Base-by-base conservation (phyloP, 2,888 invertebrate species). In the Griposia aprilina region DNA sequence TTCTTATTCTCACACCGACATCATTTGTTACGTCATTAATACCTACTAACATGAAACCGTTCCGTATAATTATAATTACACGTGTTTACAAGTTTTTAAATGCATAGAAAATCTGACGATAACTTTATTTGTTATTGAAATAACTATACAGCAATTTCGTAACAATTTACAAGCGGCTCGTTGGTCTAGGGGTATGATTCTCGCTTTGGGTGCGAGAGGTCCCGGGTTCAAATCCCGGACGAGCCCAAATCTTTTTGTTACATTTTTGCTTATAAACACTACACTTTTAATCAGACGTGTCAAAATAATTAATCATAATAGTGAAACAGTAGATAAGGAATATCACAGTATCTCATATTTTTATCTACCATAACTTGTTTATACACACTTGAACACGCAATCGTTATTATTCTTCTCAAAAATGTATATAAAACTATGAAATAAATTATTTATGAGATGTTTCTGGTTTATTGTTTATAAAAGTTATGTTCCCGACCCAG, bases 151-250 rank as follows among this genome's bases (percentile, higher is more conserved):
- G n/a, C 3, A 69, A 76, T 70, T 84, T 84, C 0, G 0, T 0
- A 0, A 0, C 0, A 0, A 0, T 0, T 1, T 0, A 0, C 0
- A 84, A 63, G 55, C 65, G 97, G 97, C 97, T 97, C 97, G 96
- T 97, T 97, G 97, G 97, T 97, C 97, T 97, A 97, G 96, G 96
- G 97, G 97, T 97, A 97, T 97, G 97, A 97, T 97, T 97, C 95
- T 97, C 97, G 96, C 97, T 97, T 97, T 94, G 97, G 97, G 97
- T 97, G 97, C 96, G 97, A 97, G 97, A 97, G 97, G 97, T 97
- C 97, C 97, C 97, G 97, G 97, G 97, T 97, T 97, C 97, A 97
- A 97, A 97, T 97, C 97, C 97, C 97, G 97, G 97, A 97, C 97
- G 97, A 97, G 97, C 97, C 97, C 97, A 86, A 81, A 8, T n/a